These are phyloP conservation scores for Neoarius graeffei DNA, from an alignment of 2,113 vertebrate genomes.

Conservation along the genomic window DNA sequence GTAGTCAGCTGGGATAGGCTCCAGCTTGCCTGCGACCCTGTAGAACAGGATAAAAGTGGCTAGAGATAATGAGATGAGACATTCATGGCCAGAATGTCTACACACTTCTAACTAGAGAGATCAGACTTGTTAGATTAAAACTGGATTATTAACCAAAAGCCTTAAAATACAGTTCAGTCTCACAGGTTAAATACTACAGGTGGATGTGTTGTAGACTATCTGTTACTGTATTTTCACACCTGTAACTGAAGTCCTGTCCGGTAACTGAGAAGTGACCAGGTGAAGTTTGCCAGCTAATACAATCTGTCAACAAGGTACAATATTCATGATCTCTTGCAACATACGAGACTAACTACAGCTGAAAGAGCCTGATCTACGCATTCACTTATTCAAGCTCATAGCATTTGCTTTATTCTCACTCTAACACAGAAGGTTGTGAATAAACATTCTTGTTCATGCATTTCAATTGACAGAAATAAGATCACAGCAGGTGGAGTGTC, in stretches of 20 bases:
- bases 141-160: not conserved
- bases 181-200: conserved; percentile 20
- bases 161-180: conserved; percentile 5
- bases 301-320: conserved; percentile 50
- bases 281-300: conserved; percentile 51
- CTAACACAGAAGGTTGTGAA: not conserved
- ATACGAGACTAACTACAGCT: conserved; percentile 53
- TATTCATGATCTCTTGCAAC: conserved; percentile 52
- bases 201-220: conserved; percentile 3
- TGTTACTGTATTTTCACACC: conserved; percentile 46
- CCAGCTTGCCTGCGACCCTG: too few relatives aligned
- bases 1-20: too few relatives aligned
- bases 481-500: not conserved
- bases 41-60: too few relatives aligned
- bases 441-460: not conserved
- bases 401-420: not conserved
- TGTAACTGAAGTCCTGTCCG: conserved; percentile 44
- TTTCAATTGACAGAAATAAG: conserved; percentile 19
- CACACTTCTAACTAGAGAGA: not conserved
- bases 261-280: conserved; percentile 48
- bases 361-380: conserved; percentile 17
- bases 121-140: not conserved
- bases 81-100: not conserved
- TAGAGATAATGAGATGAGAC: too few relatives aligned
- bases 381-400: conserved; percentile 22